These are phyloP conservation scores for Pimpla rufipes DNA, from an alignment of 2,888 invertebrate species.

Conservation along the genomic window DNA sequence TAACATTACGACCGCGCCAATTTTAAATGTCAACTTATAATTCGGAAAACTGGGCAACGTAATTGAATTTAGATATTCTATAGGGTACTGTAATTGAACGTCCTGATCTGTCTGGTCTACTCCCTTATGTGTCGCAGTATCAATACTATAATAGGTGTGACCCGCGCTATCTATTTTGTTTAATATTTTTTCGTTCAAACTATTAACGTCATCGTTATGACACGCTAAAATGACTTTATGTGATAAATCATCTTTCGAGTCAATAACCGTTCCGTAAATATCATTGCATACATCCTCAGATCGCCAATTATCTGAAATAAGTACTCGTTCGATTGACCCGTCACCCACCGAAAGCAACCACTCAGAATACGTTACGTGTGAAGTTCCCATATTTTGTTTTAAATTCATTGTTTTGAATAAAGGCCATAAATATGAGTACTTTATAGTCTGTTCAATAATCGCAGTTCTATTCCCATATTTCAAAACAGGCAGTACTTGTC, in stretches of 20 bases:
- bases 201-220: slow-evolving; percentile 10
- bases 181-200: slow-evolving; percentile 10
- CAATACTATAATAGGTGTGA: slow-evolving; percentile 9
- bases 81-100: slow-evolving; percentile 27
- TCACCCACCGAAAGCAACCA: neutral
- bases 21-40: neutral
- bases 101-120: slow-evolving; percentile 28
- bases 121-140: slow-evolving; percentile 15
- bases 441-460: neutral
- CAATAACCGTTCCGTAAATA: neutral
- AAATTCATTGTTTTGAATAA: neutral
- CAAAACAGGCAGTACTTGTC: slow-evolving; percentile 1
- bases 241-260: neutral
- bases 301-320: slow-evolving; percentile 1
- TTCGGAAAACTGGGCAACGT: neutral
- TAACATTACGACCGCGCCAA: neutral
- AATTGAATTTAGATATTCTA: slow-evolving; percentile 20
- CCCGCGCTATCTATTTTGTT: neutral
- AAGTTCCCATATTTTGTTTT: slow-evolving; percentile 3
- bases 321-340: slow-evolving; percentile 2
- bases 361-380: neutral
- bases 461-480: slow-evolving; percentile 4
- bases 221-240: neutral
- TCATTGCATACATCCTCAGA: neutral
- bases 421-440: neutral